These are phyloP conservation scores for Melieria crassipennis DNA, from an alignment of 2,888 invertebrate genomes.

Conservation along the genomic window DNA sequence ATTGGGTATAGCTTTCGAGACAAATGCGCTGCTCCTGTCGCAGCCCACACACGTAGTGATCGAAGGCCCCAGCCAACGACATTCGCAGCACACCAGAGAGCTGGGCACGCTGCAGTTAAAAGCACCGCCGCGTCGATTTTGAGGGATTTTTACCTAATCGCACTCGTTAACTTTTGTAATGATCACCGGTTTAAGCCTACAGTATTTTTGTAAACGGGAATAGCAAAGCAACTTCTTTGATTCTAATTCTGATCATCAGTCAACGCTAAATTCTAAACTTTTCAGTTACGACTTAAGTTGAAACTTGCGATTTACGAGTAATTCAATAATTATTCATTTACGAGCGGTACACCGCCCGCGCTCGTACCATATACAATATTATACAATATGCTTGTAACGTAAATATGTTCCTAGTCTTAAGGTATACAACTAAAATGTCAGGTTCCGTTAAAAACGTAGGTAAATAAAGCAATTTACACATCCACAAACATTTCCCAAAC, in stretches of 20 bases:
- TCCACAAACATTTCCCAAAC: background rate
- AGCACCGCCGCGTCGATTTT: slow-evolving; percentile 63
- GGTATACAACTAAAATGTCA: too few species aligned
- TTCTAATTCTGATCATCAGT: too few species aligned
- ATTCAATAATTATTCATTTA: too few species aligned
- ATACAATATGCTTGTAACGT: too few species aligned
- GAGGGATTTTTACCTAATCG: slow-evolving; percentile 25
- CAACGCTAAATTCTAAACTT: too few species aligned
- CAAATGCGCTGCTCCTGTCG: slow-evolving; percentile 52
- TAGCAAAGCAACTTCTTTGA: too few species aligned
- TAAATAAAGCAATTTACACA: slow-evolving; percentile 25
- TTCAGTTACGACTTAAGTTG: too few species aligned
- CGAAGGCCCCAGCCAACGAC: slow-evolving; percentile 30
- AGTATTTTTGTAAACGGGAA: slow-evolving; percentile 8
- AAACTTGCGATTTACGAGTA: too few species aligned
- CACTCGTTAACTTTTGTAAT: background rate
- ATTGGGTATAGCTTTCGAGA: slow-evolving; percentile 42
- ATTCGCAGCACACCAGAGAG: slow-evolving; percentile 27
- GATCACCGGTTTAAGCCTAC: background rate
- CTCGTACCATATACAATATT: too few species aligned
- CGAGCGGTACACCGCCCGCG: too few species aligned
- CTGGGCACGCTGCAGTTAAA: slow-evolving; percentile 60
- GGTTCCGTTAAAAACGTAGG: background rate
- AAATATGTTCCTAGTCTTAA: too few species aligned
- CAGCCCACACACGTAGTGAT: slow-evolving; percentile 54